Percentiles rank a stretch among this genome's conserved stretches.
Conservation (phyloP, 2,888 invertebrate genomes). For the Aporophyla lueneburgensis region DNA sequence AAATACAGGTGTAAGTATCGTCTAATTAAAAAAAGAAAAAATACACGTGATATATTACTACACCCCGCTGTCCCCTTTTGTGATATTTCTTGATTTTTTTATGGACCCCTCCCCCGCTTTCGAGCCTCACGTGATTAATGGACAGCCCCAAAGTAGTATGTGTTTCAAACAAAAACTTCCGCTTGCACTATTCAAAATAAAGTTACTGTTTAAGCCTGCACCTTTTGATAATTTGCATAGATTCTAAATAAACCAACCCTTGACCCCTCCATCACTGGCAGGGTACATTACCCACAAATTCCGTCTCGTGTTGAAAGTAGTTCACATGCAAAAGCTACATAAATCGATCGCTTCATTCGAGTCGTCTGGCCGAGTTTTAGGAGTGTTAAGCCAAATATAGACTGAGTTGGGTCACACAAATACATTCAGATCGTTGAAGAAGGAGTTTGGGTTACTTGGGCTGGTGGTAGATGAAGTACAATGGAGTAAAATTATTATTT, state of each 20-base stretch:
- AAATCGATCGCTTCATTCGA: conserved; percentile 72
- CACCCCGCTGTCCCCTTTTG: no score
- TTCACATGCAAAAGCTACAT: conserved; percentile 53
- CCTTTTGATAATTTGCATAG: conserved; percentile 14
- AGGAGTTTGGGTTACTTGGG: conserved; percentile 23
- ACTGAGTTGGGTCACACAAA: conserved; percentile 45
- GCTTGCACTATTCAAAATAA: not conserved
- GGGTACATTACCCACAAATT: conserved; percentile 20
- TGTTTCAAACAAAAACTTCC: conserved; percentile 3
- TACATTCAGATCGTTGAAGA: conserved; percentile 60
- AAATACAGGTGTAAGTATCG: no score
- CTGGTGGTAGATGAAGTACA: not conserved
- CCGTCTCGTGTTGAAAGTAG: conserved; percentile 37
- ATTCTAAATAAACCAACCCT: conserved; percentile 26
- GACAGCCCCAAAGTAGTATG: no score
- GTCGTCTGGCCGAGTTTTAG: conserved; percentile 68
- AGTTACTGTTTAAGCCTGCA: no score
- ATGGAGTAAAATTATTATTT: not conserved
- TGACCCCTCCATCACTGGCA: conserved; percentile 16
- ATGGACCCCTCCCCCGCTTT: no score
- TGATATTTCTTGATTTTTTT: no score
- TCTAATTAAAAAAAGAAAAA: no score
- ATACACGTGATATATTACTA: no score
- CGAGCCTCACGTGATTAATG: no score
- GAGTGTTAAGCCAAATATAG: conserved; percentile 70